These are phyloP conservation scores for Aythya baeri DNA, from an alignment of 2,113 vertebrate genomes.

Conservation along the genomic window DNA sequence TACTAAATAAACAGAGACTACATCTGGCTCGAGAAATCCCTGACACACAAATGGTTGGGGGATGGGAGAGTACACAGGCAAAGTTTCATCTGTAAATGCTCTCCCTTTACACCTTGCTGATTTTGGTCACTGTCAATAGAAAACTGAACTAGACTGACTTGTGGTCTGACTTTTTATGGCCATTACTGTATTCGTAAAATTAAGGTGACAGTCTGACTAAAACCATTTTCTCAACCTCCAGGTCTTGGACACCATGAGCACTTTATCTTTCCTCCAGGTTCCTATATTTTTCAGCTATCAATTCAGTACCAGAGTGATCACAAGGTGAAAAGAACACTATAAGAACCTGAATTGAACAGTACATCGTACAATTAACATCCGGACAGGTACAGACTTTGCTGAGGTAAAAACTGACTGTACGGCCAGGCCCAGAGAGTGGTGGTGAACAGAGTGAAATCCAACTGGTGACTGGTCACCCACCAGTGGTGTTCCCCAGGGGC, in stretches of 20 bases:
- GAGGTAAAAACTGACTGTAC: no score
- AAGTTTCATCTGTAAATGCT: background rate
- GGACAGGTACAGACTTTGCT: no score
- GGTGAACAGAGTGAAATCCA: no score
- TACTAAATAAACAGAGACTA: background rate
- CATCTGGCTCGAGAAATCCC: background rate
- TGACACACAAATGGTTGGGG: background rate
- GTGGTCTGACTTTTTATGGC: background rate
- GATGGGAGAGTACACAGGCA: accelerated
- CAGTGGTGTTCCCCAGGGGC: no score
- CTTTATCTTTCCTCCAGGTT: background rate
- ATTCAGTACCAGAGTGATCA: background rate
- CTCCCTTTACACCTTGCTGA: background rate
- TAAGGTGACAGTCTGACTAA: background rate
- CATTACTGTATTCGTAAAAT: background rate
- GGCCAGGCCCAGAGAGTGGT: no score
- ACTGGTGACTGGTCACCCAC: no score
- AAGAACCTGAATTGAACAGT: background rate
- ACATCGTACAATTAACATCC: background rate
- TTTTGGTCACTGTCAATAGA: background rate
- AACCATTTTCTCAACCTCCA: background rate
- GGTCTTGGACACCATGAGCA: background rate
- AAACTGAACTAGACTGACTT: background rate
- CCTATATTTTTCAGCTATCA: background rate
- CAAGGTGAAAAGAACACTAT: background rate